A percentile compares a stretch with the other conserved stretches of the same genome.
These are phyloP conservation scores for Cheilosia variabilis DNA, from an alignment of 2,888 invertebrate genomes.

Conservation along the genomic window DNA sequence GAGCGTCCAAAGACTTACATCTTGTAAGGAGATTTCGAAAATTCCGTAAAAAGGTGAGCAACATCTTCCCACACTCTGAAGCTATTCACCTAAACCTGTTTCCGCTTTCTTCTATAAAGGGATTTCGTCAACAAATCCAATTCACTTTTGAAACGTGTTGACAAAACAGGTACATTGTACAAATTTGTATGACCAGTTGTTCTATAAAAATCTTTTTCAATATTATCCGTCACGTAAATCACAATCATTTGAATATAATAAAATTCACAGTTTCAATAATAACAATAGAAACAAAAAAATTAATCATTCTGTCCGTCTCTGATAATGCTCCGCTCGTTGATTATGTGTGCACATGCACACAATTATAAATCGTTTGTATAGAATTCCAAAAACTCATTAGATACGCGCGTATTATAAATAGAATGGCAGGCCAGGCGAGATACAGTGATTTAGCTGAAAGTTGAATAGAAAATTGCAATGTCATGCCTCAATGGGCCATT, in stretches of 20 bases:
- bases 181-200: not conserved
- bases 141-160: no score
- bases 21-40: no score
- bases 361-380: conserved; percentile 5
- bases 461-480: conserved; percentile 45
- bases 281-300: not conserved
- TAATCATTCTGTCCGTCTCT: not conserved
- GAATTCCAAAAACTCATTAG: conserved; percentile 23
- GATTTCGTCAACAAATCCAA: no score
- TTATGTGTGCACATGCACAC: not conserved
- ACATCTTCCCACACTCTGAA: no score
- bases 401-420: not conserved
- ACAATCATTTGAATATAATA: conserved; percentile 12
- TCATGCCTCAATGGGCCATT: conserved; percentile 33
- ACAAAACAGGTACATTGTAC: not conserved
- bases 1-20: no score
- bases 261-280: not conserved
- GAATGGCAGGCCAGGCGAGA: not conserved
- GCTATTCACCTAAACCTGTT: no score
- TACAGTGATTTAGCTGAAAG: conserved; percentile 20
- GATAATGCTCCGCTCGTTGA: not conserved
- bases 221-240: conserved; percentile 21
- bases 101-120: no score
- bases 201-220: not conserved
- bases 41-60: no score